These are phyloP conservation scores for Melanocharis versteri DNA, from an alignment of 2,113 vertebrate genomes.

Conservation along the genomic window DNA sequence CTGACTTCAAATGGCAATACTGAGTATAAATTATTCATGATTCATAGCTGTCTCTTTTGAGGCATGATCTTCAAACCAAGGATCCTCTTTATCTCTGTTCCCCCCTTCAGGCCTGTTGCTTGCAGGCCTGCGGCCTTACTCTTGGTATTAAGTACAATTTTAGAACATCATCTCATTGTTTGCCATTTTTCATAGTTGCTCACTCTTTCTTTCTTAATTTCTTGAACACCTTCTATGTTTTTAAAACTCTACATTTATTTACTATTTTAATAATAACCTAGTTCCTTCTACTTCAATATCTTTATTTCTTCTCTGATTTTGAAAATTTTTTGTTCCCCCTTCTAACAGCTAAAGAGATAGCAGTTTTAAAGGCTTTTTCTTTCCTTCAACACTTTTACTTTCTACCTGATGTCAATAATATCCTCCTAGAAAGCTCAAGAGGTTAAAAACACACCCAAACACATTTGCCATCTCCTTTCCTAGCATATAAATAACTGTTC, in stretches of 20 bases:
- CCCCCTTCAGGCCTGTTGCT: not conserved
- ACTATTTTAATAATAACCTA: not conserved
- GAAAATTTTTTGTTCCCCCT: not conserved
- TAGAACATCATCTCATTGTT: not conserved
- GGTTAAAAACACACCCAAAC: not conserved
- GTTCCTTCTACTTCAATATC: not conserved
- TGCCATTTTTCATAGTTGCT: not conserved
- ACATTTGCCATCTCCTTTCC: not conserved
- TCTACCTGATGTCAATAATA: not conserved
- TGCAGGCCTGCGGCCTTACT: not conserved
- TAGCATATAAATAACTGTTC: not conserved
- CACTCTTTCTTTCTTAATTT: not conserved
- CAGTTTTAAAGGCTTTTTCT: not conserved
- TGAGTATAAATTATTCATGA: conserved; percentile 32
- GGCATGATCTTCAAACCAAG: conserved; percentile 1
- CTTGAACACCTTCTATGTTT: not conserved
- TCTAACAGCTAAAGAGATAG: not conserved
- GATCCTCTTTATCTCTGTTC: not conserved
- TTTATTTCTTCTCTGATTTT: not conserved
- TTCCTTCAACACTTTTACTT: not conserved
- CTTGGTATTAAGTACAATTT: not conserved
- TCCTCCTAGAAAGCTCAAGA: not conserved
- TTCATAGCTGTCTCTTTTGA: not conserved
- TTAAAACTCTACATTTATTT: not conserved
- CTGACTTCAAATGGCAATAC: not conserved